Percentiles rank a stretch among this genome's conserved stretches.
Conservation (phyloP, 1,140 invertebrate genomes). For the Vanessa tameamea region DNA sequence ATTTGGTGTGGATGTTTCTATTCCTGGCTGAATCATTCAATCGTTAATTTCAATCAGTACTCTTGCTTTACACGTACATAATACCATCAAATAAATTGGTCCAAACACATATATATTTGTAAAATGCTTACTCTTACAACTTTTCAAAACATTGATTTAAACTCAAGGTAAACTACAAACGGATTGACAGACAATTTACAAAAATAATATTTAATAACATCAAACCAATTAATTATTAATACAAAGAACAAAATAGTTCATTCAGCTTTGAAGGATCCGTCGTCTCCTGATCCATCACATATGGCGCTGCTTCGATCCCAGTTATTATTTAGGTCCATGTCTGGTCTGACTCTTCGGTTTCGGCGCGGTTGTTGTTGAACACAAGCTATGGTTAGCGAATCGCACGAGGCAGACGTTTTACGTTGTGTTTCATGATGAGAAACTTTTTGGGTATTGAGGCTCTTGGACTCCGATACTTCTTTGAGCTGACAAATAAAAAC, state of each 20-base stretch:
- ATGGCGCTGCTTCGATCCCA: slow-evolving; percentile 23
- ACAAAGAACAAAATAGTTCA: background rate
- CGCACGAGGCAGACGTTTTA: slow-evolving; percentile 37
- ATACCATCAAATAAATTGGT: slow-evolving; percentile 37
- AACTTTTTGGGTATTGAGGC: slow-evolving; percentile 33
- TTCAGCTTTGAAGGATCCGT: slow-evolving; percentile 32
- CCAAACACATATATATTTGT: slow-evolving; percentile 45
- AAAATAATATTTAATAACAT: background rate
- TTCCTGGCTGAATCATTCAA: slow-evolving; percentile 9
- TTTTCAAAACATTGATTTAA: background rate
- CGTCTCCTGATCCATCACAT: slow-evolving; percentile 42
- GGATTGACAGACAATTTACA: background rate
- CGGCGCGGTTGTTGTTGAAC: slow-evolving; percentile 45
- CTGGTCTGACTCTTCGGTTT: slow-evolving; percentile 26
- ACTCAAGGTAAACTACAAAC: background rate
- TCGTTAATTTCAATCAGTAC: background rate
- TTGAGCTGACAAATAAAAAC: slow-evolving; percentile 45
- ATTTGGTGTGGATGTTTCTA: slow-evolving; percentile 44
- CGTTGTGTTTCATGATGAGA: slow-evolving; percentile 32
- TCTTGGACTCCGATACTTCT: slow-evolving; percentile 39
- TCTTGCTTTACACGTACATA: no score
- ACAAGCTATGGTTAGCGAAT: slow-evolving; percentile 44
- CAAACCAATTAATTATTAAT: slow-evolving; percentile 10
- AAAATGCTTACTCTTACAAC: background rate
- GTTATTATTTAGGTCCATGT: slow-evolving; percentile 25